Evolutionary conservation across 2,888 invertebrate species (phyloP), one percentile per base, ranked within the genome.

Genomic region (Platerodrilus igneus): DNA sequence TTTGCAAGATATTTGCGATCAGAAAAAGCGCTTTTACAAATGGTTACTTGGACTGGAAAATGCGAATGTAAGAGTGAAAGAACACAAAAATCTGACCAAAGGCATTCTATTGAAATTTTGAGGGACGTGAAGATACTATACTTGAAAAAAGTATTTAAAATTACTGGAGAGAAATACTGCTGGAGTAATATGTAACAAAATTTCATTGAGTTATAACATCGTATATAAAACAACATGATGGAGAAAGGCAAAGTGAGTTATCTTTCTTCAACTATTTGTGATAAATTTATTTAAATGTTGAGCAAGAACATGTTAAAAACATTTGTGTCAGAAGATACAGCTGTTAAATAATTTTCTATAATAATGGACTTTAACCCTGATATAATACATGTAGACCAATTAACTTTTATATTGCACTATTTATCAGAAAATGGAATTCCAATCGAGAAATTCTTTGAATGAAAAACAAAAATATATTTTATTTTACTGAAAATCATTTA

Each of bases 401-500:
- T n/a, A n/a, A n/a, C n/a, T n/a, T n/a, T n/a, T n/a, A 30, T 39
- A 14, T 39, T 36, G 17, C 29, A 27, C 20, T 39, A 43, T 26
- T 26, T 35, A 27, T 29, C 26, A 19, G 22, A 41, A 17, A 35
- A 35, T 32, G 42, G 44, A 16, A 9, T 20, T 17, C 34, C 45
- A 11, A 25, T 33, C 6, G 50, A 48, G 41, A 23, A 40, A 25
- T 54, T 54, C 36, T 23, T 51, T 2, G 30, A 42, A 33, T 53
- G n/a, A n/a, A n/a, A n/a, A n/a, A n/a, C n/a, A n/a, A n/a, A n/a
- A n/a, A n/a, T n/a, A 23, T 52, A 51, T 37, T 53, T 56, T 44
- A 27, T 35, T 27, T 42, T 54, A 11, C 25, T 55, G 10, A 41
- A 57, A 44, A 47, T n/a, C 37, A 28, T 56, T 13, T 58, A 51